Conservation (phyloP, 1,140 invertebrate genomes). For the Drosophila subpulchrella region DNA sequence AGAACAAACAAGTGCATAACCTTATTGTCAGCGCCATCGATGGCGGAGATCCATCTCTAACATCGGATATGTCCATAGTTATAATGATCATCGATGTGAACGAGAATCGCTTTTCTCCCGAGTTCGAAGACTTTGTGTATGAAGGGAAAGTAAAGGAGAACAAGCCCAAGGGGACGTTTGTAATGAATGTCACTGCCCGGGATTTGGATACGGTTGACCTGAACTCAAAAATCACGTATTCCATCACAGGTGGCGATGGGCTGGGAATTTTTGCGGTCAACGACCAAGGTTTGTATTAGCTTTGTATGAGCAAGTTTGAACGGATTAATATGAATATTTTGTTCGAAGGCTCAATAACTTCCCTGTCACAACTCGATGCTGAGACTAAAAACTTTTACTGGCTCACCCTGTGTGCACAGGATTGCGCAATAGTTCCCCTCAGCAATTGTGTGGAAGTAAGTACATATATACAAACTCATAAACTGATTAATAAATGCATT, state of each 20-base stretch:
- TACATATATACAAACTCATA: conserved; percentile 59
- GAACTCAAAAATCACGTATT: conserved; percentile 93
- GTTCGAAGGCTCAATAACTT: conserved; percentile 92
- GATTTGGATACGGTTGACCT: conserved; percentile 92
- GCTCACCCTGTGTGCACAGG: conserved; percentile 96
- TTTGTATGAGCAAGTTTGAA: not conserved
- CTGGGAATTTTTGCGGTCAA: conserved; percentile 96
- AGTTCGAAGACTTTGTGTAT: conserved; percentile 93
- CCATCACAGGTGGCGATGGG: conserved; percentile 94
- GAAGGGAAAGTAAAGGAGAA: conserved; percentile 90
- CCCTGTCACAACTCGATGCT: conserved; percentile 92
- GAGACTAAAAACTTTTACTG: conserved; percentile 95
- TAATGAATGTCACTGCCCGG: conserved; percentile 91
- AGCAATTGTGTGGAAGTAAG: conserved; percentile 92
- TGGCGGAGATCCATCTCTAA: conserved; percentile 90
- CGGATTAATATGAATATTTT: conserved; percentile 11
- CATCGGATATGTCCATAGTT: conserved; percentile 90
- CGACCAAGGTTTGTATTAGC: conserved; percentile 89
- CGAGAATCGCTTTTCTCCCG: conserved; percentile 93
- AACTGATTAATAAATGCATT: not conserved
- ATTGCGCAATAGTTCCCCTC: conserved; percentile 94
- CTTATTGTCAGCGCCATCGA: conserved; percentile 93
- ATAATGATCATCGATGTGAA: conserved; percentile 97
- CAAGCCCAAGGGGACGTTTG: conserved; percentile 89
- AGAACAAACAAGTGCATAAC: conserved; percentile 94